A percentile compares a stretch with the other conserved stretches of the same genome.
These are phyloP conservation scores for Metellina segmentata DNA, from an alignment of 2,888 invertebrate genomes.

Conservation along the genomic window DNA sequence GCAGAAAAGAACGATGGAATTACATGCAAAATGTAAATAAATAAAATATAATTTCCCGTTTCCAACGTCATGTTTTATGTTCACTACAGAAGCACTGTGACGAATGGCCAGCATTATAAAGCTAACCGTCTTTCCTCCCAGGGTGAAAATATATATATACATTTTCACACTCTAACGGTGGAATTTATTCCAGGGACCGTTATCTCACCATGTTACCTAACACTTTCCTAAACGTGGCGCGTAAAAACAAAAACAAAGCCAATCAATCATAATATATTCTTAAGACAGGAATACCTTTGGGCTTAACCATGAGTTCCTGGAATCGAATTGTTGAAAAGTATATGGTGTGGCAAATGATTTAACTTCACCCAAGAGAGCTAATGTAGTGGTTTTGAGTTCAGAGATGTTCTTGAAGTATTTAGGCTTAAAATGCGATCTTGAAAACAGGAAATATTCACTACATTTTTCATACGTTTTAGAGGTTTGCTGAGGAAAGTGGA, in stretches of 20 bases:
- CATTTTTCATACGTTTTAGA: slow-evolving; percentile 18
- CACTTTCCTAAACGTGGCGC: slow-evolving; percentile 28
- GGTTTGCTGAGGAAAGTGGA: not conserved
- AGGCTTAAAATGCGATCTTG: slow-evolving; percentile 19
- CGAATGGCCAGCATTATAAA: not conserved
- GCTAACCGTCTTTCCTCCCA: not conserved
- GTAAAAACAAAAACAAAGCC: slow-evolving; percentile 19
- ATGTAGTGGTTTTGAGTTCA: not conserved
- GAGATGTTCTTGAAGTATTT: slow-evolving; percentile 8
- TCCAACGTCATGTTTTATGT: not conserved
- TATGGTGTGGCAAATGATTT: slow-evolving; percentile 56
- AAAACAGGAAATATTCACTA: slow-evolving; percentile 4
- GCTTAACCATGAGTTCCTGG: not conserved
- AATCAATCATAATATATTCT: slow-evolving; percentile 52
- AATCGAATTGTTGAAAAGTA: slow-evolving; percentile 15
- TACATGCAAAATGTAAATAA: too few species aligned
- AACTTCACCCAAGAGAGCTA: slow-evolving; percentile 46
- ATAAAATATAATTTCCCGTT: too few species aligned
- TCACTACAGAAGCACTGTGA: not conserved
- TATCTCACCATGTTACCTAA: not conserved
- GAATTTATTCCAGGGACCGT: not conserved
- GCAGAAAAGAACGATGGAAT: too few species aligned
- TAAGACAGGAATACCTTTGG: slow-evolving; percentile 39
- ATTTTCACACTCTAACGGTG: not conserved
- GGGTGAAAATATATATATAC: not conserved